phyloP scores from a whole-genome alignment of 2,888 invertebrate genomes.

The Nyleta sp. region DNA sequence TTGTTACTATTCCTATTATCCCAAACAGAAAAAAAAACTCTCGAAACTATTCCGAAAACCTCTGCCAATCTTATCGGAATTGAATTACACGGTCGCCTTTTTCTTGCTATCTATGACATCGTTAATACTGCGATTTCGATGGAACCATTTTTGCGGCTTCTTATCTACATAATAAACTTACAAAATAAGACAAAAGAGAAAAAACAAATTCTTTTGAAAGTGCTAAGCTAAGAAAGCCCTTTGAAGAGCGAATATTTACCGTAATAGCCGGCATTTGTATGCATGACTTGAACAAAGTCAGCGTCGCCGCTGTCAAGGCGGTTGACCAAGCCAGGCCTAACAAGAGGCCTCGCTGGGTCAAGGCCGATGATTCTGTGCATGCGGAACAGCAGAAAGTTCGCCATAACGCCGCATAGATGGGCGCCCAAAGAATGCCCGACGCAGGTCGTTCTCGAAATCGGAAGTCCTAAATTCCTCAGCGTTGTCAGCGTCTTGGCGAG shows the following conservation, averaged over 20 bases:
- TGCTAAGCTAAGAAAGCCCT: too few species aligned
- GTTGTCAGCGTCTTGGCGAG: slow-evolving; percentile 86
- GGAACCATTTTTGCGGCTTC: too few species aligned
- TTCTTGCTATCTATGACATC: too few species aligned
- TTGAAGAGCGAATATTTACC: slow-evolving; percentile 81
- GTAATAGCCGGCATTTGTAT: slow-evolving; percentile 91
- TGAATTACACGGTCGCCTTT: too few species aligned
- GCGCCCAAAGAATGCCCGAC: slow-evolving; percentile 91
- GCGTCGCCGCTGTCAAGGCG: slow-evolving; percentile 89
- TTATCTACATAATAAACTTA: too few species aligned
- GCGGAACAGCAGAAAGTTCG: slow-evolving; percentile 88
- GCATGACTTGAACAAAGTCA: slow-evolving; percentile 89
- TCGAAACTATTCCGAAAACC: too few species aligned
- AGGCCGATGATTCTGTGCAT: slow-evolving; percentile 89
- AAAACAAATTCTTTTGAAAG: too few species aligned
- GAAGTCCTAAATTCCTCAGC: slow-evolving; percentile 86
- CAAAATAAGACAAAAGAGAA: too few species aligned
- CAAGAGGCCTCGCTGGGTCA: slow-evolving; percentile 90
- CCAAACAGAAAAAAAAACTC: too few species aligned
- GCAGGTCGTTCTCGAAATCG: slow-evolving; percentile 87
- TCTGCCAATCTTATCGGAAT: too few species aligned
- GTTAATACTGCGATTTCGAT: too few species aligned
- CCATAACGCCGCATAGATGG: slow-evolving; percentile 89
- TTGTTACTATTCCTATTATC: too few species aligned
- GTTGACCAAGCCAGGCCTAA: slow-evolving; percentile 86